Evolutionary conservation across 2,888 invertebrate genomes (phyloP).

Genomic region (Barypeithes pellucidus): DNA sequence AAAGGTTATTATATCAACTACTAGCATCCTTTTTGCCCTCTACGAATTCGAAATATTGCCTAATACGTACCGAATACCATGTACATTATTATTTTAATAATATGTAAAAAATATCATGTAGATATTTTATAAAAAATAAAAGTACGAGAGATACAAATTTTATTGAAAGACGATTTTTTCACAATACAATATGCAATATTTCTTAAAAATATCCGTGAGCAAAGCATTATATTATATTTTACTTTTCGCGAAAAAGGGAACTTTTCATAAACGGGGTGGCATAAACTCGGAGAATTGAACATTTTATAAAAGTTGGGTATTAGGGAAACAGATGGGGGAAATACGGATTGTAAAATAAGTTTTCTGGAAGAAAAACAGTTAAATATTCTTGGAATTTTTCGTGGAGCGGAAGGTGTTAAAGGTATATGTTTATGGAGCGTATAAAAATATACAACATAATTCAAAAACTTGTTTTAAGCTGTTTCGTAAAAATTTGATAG

Average conservation of each 20-base stretch:
- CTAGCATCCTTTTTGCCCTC: too few species aligned
- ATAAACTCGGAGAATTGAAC: slow-evolving; percentile 16
- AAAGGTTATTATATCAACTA: too few species aligned
- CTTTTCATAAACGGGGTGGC: slow-evolving; percentile 14
- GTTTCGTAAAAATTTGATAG: neutral
- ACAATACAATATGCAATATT: slow-evolving; percentile 18
- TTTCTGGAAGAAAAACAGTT: slow-evolving; percentile 17
- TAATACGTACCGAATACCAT: too few species aligned
- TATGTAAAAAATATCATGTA: too few species aligned
- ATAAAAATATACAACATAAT: slow-evolving; percentile 12
- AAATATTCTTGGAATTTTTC: slow-evolving; percentile 6
- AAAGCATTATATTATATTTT: slow-evolving; percentile 3
- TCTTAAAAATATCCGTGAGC: neutral
- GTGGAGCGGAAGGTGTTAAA: neutral
- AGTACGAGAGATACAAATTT: neutral
- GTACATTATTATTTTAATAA: too few species aligned
- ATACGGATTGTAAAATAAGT: slow-evolving; percentile 23
- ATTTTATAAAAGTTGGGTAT: slow-evolving; percentile 19
- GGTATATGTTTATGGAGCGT: slow-evolving; percentile 1
- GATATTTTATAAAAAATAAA: neutral
- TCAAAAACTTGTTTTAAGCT: neutral
- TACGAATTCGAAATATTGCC: too few species aligned
- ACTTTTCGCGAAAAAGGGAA: slow-evolving; percentile 7
- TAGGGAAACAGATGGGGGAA: slow-evolving; percentile 18
- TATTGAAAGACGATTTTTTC: neutral